Evolutionary conservation across 2,797 vertebrate genomes (phyloP), one percentile per base, ranked within the genome.

Genomic region (Micropoecilia bifurca): DNA sequence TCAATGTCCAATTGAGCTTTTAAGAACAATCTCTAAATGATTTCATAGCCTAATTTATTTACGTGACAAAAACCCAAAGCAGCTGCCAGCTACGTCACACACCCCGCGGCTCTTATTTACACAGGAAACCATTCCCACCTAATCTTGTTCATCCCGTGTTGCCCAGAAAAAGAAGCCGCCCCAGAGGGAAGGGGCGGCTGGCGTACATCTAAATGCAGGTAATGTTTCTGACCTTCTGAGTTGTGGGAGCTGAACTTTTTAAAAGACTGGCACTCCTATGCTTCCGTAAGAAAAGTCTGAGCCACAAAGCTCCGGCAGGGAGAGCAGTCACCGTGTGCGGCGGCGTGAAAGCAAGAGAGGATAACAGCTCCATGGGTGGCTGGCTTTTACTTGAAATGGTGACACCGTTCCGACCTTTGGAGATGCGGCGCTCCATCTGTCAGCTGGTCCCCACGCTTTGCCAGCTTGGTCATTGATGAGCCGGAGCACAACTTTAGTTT

Each of bases 201-300:
- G 88, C 87, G 85, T 48, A 86, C 83, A 88, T 71, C 82, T 88
- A 91, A 92, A 91, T 85, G 89, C 85, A 85, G 91, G 81, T 91
- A 92, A 92, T 92, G 91, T 92, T 91, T 83, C 85, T 93, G 91
- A 95, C 93, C 93, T 93, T 94, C 85, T 90, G 90, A 86, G 91
- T 87, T 89, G 90, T 92, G 93, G 90, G 91, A 93, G 89, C 85
- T 93, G 91, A 92, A 92, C 92, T 90, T 94, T 89, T 87, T 82
- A 28, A 73, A 88, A 88, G 85, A 84, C 82, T 84, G 82, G 79
- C 90, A 46, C 85, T 76, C 80, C 83, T 68, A 83, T 84, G 88
- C 28, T 74, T 89, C 78, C 85, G 91, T 84, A 80, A 89, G 88
- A 81, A 88, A 91, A 92, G 87, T 91, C 79, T 79, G 87, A 87